Base-by-base conservation (phyloP, 2,797 vertebrate species). In the Hyperoplus immaculatus region DNA sequence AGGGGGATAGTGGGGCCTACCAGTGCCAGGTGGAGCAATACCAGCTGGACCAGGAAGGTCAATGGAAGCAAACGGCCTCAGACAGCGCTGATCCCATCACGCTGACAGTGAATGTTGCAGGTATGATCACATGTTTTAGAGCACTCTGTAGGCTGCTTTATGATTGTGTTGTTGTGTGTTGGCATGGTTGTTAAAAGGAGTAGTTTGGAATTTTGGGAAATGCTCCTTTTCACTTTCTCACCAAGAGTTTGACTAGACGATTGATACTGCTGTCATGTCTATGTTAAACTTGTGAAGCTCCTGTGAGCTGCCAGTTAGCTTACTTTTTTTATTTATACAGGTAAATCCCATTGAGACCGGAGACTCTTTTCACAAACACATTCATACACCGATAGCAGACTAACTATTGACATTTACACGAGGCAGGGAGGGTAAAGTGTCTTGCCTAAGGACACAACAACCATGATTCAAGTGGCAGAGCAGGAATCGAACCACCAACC, bases 11-110 rank as follows among this genome's bases (percentile, higher is more conserved):
- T n/a, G 93, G 91, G 41, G 59, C 47, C 6, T 94, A 89, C 66
- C 63, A 4, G 60, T 93, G 93, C 62, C 59, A 42, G 21, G 87
- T 93, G 71, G 90, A 89, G 45, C 89, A 88, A 65, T 88, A 89
- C 71, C 87, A 89, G 69, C 72, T 88, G 49, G 74, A 80, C 1
- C 51, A 47, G 11, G 42, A 89, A 4, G 85, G 86, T 13, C 51
- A 1, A 4, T 91, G 88, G 89, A 74, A 86, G 67, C 85, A 77
- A 43, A 91, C 62, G 41, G 88, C 85, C 14, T 84, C 81, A 1
- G 70, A 77, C 16, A 59, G 18, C 0, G 62, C 72, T 8, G 82
- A 78, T 11, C 62, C 68, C 14, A 77, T 85, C 38, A 50, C 0
- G 0, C 2, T 94, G 14, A 62, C 42, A 45, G 86, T 93, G 21